Evolutionary conservation across 2,797 vertebrate species (phyloP).

Genomic region (Smutsia temminckii): DNA sequence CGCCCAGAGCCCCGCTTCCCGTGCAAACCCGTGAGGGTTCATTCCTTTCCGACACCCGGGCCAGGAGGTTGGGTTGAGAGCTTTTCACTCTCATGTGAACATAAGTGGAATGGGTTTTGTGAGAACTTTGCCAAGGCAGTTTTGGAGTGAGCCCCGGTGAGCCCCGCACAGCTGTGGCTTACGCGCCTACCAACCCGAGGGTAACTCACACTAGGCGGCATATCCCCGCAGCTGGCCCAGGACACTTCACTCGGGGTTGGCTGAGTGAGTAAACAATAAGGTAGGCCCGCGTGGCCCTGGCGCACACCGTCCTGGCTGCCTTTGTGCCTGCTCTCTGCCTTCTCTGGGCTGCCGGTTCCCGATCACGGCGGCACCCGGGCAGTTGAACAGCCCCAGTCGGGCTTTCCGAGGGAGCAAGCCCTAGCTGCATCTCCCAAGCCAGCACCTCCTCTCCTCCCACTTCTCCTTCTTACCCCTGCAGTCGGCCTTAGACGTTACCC

Average conservation of each 20-base stretch:
- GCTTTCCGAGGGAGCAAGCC: not conserved
- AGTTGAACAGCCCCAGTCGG: not conserved
- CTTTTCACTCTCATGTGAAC: not conserved
- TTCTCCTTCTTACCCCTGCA: not conserved
- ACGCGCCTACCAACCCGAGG: not conserved
- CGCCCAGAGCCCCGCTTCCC: not conserved
- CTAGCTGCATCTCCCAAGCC: not conserved
- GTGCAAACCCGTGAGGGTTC: not conserved
- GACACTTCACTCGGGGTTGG: too few relatives aligned
- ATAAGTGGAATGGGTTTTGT: not conserved
- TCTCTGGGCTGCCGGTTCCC: not conserved
- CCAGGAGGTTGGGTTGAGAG: not conserved
- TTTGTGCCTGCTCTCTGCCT: not conserved
- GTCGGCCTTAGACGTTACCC: not conserved
- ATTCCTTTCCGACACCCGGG: not conserved
- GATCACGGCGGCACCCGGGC: not conserved
- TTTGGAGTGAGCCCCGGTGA: not conserved
- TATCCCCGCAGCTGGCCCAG: not conserved
- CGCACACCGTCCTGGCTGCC: not conserved
- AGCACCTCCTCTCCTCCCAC: not conserved
- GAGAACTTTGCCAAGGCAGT: not conserved
- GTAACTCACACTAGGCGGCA: rapidly evolving
- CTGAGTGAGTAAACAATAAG: not conserved
- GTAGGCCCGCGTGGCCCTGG: not conserved
- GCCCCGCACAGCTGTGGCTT: not conserved